Conservation (phyloP, 2,113 vertebrate genomes). For the Rhegmatorhina hoffmannsi region DNA sequence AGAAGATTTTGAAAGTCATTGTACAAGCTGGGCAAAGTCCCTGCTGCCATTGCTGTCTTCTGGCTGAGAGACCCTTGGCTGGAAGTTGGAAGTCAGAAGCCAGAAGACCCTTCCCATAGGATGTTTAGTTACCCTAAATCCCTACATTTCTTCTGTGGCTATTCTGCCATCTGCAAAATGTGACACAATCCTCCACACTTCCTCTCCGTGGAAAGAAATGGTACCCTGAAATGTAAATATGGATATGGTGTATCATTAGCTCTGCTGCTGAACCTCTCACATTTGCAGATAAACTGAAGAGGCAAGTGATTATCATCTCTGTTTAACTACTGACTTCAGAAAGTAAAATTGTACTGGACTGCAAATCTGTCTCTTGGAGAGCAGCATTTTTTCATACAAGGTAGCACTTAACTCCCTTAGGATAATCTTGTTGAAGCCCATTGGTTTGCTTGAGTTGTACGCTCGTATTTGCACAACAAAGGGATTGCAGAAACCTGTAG, state of each 20-base stretch:
- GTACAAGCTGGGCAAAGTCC: neutral
- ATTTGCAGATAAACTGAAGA: neutral
- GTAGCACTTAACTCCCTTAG: neutral
- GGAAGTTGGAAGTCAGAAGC: neutral
- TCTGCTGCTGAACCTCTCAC: neutral
- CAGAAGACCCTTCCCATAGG: neutral
- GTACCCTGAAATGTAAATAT: neutral
- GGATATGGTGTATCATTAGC: neutral
- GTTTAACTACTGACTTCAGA: neutral
- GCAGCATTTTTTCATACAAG: neutral
- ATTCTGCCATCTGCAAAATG: neutral
- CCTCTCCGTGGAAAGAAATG: neutral
- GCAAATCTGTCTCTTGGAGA: neutral
- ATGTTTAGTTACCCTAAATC: neutral
- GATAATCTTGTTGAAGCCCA: conserved; percentile 5
- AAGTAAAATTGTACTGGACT: neutral
- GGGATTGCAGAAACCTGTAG: neutral
- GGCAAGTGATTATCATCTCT: neutral
- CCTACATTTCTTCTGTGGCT: neutral
- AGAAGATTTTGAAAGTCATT: neutral
- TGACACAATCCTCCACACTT: neutral
- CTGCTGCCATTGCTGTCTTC: neutral
- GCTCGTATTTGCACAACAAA: neutral
- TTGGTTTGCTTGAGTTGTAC: neutral
- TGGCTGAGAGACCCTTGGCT: neutral